A percentile compares a stretch with the other conserved stretches of the same genome.
These are phyloP conservation scores for Otus scops DNA, from an alignment of 2,797 vertebrate species.

Conservation along the genomic window DNA sequence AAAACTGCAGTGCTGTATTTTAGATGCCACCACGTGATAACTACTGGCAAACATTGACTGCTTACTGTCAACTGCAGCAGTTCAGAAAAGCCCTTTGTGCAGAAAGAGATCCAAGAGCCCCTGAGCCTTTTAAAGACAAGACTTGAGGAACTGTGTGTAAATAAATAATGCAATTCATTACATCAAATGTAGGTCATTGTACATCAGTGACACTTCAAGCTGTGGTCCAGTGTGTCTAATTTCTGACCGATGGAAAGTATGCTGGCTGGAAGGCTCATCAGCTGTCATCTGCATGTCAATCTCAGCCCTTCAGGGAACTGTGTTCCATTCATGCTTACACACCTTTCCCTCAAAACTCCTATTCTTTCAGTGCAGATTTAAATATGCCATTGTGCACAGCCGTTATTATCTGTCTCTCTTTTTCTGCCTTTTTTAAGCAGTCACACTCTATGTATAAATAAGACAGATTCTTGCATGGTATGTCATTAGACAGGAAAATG, in stretches of 20 bases:
- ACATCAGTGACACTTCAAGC: slow-evolving; percentile 17
- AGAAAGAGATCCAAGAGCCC: background rate
- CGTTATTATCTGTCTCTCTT: background rate
- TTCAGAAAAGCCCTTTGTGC: slow-evolving; percentile 12
- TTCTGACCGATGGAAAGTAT: background rate
- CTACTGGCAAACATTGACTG: background rate
- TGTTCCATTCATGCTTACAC: background rate
- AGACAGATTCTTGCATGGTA: background rate
- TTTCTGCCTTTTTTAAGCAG: background rate
- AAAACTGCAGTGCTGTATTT: background rate
- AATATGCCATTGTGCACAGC: background rate
- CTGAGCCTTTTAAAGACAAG: background rate
- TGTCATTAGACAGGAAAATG: slow-evolving; percentile 4
- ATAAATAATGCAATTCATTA: slow-evolving; percentile 59
- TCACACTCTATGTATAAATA: background rate
- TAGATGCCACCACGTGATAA: background rate
- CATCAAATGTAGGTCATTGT: slow-evolving; percentile 48
- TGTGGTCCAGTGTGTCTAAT: background rate
- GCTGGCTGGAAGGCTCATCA: background rate
- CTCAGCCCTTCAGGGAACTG: background rate
- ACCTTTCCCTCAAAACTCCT: background rate
- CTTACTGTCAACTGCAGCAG: background rate
- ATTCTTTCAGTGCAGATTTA: background rate
- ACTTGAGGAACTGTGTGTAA: background rate
- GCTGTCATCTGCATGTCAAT: background rate